Evolutionary conservation across 2,888 invertebrate genomes (phyloP).

Genomic region (Drosophila pullipes): DNA sequence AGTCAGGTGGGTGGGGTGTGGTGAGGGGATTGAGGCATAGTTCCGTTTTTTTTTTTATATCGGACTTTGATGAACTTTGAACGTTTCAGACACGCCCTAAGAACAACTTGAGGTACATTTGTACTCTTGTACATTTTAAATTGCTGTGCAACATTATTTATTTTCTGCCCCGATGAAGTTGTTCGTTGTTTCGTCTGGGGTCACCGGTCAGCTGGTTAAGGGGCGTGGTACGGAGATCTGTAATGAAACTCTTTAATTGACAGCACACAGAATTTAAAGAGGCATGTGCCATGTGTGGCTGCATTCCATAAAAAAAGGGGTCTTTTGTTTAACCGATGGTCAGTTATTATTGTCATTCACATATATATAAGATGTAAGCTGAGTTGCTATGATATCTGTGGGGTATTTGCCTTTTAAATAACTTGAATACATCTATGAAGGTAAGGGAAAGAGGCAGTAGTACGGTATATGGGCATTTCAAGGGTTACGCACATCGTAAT

Average conservation of each 20-base stretch:
- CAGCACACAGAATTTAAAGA: slow-evolving; percentile 11
- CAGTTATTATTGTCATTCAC: not conserved
- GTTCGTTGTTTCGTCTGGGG: slow-evolving; percentile 53
- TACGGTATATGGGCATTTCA: not conserved
- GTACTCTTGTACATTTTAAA: slow-evolving; percentile 54
- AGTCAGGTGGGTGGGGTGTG: not conserved
- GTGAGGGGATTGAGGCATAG: slow-evolving; percentile 68
- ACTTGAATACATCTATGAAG: not conserved
- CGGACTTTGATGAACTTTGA: slow-evolving; percentile 57
- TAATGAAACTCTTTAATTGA: slow-evolving; percentile 63
- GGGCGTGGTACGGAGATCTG: slow-evolving; percentile 6
- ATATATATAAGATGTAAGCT: not conserved
- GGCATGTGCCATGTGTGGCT: slow-evolving; percentile 24
- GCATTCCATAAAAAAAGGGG: slow-evolving; percentile 1
- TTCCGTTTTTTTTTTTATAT: slow-evolving; percentile 68
- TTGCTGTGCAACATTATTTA: slow-evolving; percentile 30
- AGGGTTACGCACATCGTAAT: not conserved
- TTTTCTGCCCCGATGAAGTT: slow-evolving; percentile 72
- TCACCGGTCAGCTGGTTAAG: slow-evolving; percentile 38
- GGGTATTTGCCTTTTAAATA: not conserved
- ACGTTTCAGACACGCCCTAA: slow-evolving; percentile 51
- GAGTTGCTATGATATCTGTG: not conserved
- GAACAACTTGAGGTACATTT: slow-evolving; percentile 59
- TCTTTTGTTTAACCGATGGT: not conserved
- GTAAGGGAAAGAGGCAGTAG: not conserved